A percentile compares a stretch with the other conserved stretches of the same genome.
Conservation (phyloP, 2,888 invertebrate genomes). For the Hydrotaea cyrtoneurina region DNA sequence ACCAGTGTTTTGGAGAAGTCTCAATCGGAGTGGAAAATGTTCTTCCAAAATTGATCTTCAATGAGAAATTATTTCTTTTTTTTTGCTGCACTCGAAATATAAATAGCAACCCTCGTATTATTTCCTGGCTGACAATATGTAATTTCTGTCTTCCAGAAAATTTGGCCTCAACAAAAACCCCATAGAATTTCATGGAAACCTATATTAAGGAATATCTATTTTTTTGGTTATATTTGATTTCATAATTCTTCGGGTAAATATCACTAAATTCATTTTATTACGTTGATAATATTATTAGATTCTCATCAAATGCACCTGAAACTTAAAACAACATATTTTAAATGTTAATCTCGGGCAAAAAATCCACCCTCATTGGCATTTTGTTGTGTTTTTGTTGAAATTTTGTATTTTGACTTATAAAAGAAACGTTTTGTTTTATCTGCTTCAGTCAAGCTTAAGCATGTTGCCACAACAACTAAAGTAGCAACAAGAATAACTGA, state of each 20-base stretch:
- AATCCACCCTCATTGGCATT: constrained; percentile 20
- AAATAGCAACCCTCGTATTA: too few relatives aligned
- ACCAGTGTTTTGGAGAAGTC: too few relatives aligned
- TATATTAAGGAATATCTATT: too few relatives aligned
- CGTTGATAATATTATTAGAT: background rate
- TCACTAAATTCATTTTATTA: background rate
- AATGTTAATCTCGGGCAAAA: constrained; percentile 14
- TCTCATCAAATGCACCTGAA: constrained; percentile 15
- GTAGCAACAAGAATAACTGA: background rate
- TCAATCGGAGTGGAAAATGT: too few relatives aligned
- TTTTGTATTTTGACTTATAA: background rate
- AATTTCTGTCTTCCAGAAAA: too few relatives aligned
- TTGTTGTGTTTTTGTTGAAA: background rate
- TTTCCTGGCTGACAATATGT: too few relatives aligned
- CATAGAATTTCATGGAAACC: too few relatives aligned
- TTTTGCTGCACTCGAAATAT: too few relatives aligned
- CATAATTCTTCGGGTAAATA: too few relatives aligned
- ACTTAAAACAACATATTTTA: background rate
- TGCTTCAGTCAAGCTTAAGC: background rate
- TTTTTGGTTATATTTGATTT: background rate
- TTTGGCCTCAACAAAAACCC: too few relatives aligned
- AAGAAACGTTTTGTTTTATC: constrained; percentile 16
- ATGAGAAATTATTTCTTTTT: too few relatives aligned
- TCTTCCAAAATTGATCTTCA: too few relatives aligned
- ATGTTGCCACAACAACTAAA: constrained; percentile 19